A percentile compares a stretch with the other conserved stretches of the same genome.
These are phyloP conservation scores for Bombus confusus DNA, from an alignment of 1,140 invertebrate species.

Conservation along the genomic window DNA sequence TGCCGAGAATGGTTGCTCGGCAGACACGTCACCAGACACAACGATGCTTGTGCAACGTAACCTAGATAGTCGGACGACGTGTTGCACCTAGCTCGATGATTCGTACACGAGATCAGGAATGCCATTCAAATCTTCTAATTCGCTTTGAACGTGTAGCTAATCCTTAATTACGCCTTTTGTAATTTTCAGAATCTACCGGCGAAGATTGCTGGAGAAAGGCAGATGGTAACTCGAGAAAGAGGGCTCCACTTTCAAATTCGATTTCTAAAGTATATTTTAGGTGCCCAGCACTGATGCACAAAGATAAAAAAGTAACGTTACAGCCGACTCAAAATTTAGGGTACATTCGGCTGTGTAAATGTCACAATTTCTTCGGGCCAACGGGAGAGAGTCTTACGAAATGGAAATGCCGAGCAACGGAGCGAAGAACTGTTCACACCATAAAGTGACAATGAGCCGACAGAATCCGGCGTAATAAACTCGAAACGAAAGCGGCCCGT, in stretches of 20 bases:
- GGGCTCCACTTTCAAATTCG: background rate
- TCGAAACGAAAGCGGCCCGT: conserved; percentile 5
- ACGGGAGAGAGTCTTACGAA: conserved; percentile 7
- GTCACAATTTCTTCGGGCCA: background rate
- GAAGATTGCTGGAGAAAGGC: background rate
- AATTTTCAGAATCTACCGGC: background rate
- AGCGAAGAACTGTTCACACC: background rate
- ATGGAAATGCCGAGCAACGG: background rate
- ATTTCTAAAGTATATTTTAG: background rate
- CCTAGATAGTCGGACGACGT: conserved; percentile 57
- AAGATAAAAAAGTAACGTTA: background rate
- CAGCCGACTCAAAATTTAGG: background rate
- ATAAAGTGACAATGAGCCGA: conserved; percentile 20
- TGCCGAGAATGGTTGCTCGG: conserved; percentile 55
- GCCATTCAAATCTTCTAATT: conserved; percentile 38
- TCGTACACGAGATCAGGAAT: conserved; percentile 23
- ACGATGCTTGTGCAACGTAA: conserved; percentile 66
- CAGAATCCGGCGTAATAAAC: conserved; percentile 7
- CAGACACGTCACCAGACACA: conserved; percentile 72
- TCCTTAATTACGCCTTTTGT: background rate
- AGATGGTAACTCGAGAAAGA: background rate
- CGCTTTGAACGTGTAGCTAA: too few relatives aligned
- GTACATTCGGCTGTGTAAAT: background rate
- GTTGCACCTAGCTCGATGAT: conserved; percentile 58
- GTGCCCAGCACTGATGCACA: too few relatives aligned